Evolutionary conservation across 1,140 invertebrate genomes (phyloP), one percentile per base, ranked within the genome.

Genomic region (Pseudomyrmex concolor): DNA sequence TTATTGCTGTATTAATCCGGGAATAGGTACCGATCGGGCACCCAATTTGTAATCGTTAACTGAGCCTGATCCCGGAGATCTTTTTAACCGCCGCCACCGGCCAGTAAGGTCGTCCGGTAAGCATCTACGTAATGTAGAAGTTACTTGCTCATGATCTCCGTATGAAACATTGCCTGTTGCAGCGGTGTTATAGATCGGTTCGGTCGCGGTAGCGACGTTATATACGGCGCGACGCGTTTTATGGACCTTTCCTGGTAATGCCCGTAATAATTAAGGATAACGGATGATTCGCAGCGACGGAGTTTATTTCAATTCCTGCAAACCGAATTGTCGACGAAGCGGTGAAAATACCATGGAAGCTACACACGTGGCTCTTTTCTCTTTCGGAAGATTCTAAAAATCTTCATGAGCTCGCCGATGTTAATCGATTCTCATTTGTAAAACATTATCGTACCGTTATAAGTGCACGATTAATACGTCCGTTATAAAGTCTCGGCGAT

Each of bases 1-100:
- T 93, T 92, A 94, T 94, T 89, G 89, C 89, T 90, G 88, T 91
- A 93, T 93, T 93, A 93, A 93, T 93, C 91, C 90, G 76, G 86
- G 88, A 92, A 92, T 89, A 89, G 90, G 88, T 90, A 89, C 90
- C 91, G 90, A 93, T 94, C 91, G 89, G 88, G 71, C 83, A 85
- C 85, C 89, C 91, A 84, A 94, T 93, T 94, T 94, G 90, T 94
- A 92, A 93, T 93, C 93, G 92, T 94, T 94, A 94, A 90, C 90
- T 55, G 90, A 82, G 85, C 87, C 84, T 83, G 83, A 89, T 89
- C 86, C 66, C 82, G 76, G 59, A 48, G 51, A 34, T 34, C 34
- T 43, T 50, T 62, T 83, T 84, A 68, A 83, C 85, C 74, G 66
- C 60, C 51, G 85, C 22, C 60, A 80, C 64, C 59, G 78, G 54